Evolutionary conservation across 1,140 invertebrate genomes (phyloP).

Genomic region (Aphelinus certus): DNA sequence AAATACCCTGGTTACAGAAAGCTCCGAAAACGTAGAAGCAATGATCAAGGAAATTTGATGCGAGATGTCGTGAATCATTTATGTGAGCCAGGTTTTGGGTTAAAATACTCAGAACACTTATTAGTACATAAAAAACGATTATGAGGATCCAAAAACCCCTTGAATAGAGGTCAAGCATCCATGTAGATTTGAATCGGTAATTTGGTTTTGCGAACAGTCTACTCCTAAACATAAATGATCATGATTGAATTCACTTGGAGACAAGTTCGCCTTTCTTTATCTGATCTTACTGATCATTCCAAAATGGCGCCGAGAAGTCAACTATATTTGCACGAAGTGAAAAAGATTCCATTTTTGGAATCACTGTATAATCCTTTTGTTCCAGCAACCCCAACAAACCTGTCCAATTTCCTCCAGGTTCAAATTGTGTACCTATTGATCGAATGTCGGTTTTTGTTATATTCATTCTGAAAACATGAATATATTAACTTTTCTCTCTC

Average conservation of each 20-base stretch:
- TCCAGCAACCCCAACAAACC: background rate
- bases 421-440: background rate
- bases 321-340: background rate
- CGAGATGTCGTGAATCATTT: background rate
- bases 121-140: background rate
- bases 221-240: background rate
- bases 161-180: constrained; percentile 23
- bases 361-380: background rate
- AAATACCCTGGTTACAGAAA: constrained; percentile 25
- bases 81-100: background rate
- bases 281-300: constrained; percentile 13
- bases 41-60: background rate
- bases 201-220: background rate
- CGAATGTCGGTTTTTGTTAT: background rate
- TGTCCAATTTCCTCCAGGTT: background rate
- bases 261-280: too few relatives aligned
- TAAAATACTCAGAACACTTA: constrained; percentile 2
- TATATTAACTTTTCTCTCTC: too few relatives aligned
- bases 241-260: too few relatives aligned
- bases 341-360: constrained; percentile 7
- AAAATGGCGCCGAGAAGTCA: background rate
- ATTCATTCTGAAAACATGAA: constrained; percentile 12
- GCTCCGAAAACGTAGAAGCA: constrained; percentile 25
- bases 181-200: background rate
- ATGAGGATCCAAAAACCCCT: constrained; percentile 5